Evolutionary conservation across 2,888 invertebrate species (phyloP).

Genomic region (Macroteleia sp.): DNA sequence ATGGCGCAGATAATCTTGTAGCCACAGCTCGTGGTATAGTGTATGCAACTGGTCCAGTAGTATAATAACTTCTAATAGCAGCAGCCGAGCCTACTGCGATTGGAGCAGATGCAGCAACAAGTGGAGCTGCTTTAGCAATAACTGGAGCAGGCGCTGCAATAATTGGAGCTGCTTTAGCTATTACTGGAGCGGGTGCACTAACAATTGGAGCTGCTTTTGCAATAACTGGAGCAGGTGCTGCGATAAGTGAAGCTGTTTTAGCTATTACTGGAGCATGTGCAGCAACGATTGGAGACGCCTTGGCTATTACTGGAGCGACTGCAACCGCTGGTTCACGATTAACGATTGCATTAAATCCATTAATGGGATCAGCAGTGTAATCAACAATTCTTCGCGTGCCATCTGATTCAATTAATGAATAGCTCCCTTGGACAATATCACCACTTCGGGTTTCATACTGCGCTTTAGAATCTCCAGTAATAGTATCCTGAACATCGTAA

Average conservation of each 20-base stretch:
- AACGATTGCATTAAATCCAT: conserved; percentile 53
- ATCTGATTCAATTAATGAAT: too few species aligned
- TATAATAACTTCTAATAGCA: conserved; percentile 70
- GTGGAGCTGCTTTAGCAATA: conserved; percentile 19
- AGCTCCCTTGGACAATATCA: conserved; percentile 73
- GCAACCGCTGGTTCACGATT: conserved; percentile 46
- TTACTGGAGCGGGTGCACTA: conserved; percentile 33
- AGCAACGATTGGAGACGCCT: conserved; percentile 49
- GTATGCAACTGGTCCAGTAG: conserved; percentile 73
- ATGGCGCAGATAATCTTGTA: conserved; percentile 67
- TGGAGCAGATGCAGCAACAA: neutral
- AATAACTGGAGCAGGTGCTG: conserved; percentile 21
- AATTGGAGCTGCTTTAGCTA: conserved; percentile 26
- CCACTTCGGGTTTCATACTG: conserved; percentile 70
- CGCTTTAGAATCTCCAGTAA: conserved; percentile 67
- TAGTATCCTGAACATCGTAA: conserved; percentile 66
- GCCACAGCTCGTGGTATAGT: conserved; percentile 74
- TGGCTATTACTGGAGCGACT: conserved; percentile 37
- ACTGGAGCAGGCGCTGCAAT: conserved; percentile 13
- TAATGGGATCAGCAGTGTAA: too few species aligned
- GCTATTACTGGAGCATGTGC: conserved; percentile 24
- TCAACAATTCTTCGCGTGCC: too few species aligned
- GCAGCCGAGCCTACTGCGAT: conserved; percentile 39
- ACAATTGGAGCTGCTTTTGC: conserved; percentile 31
- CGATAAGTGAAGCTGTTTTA: conserved; percentile 64